Percentiles rank a stretch among this genome's conserved stretches.
Evolutionary conservation across 1,140 invertebrate species (phyloP).

Genomic region (Brachionus plicatilis): DNA sequence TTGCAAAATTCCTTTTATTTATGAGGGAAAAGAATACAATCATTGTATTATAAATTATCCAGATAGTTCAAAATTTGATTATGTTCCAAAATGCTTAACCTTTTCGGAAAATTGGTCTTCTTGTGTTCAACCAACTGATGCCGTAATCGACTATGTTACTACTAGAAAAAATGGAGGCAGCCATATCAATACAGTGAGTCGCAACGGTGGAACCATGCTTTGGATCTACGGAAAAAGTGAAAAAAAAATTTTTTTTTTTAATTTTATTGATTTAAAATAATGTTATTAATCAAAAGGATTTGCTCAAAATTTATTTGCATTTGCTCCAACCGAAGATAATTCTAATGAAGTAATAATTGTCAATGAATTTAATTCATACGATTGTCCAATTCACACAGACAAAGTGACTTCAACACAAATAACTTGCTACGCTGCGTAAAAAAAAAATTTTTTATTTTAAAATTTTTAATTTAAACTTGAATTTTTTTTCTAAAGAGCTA

Average conservation of each 20-base stretch:
- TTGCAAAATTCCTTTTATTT: neutral
- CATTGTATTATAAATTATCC: neutral
- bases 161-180: slow-evolving; percentile 9
- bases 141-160: neutral
- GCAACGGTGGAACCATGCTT: slow-evolving; percentile 4
- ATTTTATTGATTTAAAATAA: neutral
- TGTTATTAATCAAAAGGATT: neutral
- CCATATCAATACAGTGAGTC: neutral
- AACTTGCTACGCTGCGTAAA: slow-evolving; percentile 22
- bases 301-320: slow-evolving; percentile 3
- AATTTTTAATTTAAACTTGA: too few species aligned
- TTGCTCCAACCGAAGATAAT: neutral
- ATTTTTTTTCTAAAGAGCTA: neutral
- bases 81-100: neutral
- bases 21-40: neutral
- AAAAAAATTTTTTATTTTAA: too few species aligned
- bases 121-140: slow-evolving; percentile 12
- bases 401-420: slow-evolving; percentile 22
- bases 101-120: neutral
- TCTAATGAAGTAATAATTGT: neutral
- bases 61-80: neutral
- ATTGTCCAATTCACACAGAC: slow-evolving; percentile 18
- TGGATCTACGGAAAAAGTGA: slow-evolving; percentile 15
- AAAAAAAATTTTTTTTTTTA: neutral
- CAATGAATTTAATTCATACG: neutral